Evolutionary conservation across 1,140 invertebrate genomes (phyloP).

Genomic region (Hylyphantes graminicola): DNA sequence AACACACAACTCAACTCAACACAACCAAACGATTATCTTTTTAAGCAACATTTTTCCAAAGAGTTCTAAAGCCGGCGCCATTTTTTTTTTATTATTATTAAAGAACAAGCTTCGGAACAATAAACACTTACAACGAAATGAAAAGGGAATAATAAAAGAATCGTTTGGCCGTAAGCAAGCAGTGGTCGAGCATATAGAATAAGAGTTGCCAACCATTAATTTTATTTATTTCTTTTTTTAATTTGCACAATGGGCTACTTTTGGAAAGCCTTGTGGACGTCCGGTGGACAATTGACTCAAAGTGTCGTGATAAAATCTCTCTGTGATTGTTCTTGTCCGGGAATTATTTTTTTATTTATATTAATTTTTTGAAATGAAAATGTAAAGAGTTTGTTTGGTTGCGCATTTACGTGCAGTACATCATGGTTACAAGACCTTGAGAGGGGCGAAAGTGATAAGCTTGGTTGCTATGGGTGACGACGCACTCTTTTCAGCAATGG

Average conservation of each 20-base stretch:
- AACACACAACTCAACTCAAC: too few relatives aligned
- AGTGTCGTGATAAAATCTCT: not conserved
- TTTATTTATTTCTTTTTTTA: not conserved
- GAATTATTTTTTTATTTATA: not conserved
- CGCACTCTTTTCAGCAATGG: too few relatives aligned
- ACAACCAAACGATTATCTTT: too few relatives aligned
- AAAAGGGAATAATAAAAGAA: constrained; percentile 7
- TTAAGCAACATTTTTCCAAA: too few relatives aligned
- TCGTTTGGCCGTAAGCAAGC: not conserved
- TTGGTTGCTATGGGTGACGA: too few relatives aligned
- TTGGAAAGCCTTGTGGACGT: constrained; percentile 6
- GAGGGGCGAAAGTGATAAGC: not conserved
- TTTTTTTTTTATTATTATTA: not conserved
- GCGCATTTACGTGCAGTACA: too few relatives aligned
- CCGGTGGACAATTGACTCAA: constrained; percentile 3
- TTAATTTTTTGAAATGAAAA: too few relatives aligned
- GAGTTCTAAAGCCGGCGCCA: too few relatives aligned
- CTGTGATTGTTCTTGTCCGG: not conserved
- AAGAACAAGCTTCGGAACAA: not conserved
- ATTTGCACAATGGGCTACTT: not conserved
- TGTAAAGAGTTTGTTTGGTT: too few relatives aligned
- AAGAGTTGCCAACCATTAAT: not conserved
- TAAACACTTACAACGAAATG: not conserved
- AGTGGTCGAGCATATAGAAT: not conserved
- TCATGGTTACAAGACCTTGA: not conserved